phyloP scores from a whole-genome alignment of 2,113 vertebrate species.

The Puntigrus tetrazona region DNA sequence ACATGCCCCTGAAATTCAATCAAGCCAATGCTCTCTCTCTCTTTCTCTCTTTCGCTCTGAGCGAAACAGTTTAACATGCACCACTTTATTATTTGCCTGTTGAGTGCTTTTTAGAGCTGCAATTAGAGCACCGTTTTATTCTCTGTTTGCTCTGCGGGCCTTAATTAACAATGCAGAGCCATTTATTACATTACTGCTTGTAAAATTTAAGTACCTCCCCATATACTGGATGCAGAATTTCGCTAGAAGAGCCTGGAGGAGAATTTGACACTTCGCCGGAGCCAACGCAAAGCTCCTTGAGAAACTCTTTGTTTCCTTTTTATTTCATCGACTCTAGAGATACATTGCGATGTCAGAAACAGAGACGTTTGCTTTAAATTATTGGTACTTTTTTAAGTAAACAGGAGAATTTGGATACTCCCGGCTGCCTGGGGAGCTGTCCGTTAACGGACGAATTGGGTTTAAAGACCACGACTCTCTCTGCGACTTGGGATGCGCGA shows the following conservation, averaged over 20 bases:
- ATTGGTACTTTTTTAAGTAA: conserved; percentile 57
- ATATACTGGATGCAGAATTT: conserved; percentile 65
- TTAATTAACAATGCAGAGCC: conserved; percentile 74
- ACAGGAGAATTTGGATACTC: conserved; percentile 60
- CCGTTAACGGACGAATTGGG: conserved; percentile 65
- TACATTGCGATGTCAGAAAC: conserved; percentile 46
- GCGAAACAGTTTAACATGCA: conserved; percentile 41
- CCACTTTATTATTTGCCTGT: conserved; percentile 44
- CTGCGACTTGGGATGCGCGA: conserved; percentile 64
- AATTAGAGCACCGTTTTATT: conserved; percentile 64
- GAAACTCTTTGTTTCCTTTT: conserved; percentile 43
- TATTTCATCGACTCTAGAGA: conserved; percentile 52
- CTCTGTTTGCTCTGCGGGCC: conserved; percentile 69
- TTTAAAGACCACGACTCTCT: conserved; percentile 63
- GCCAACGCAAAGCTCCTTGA: conserved; percentile 58
- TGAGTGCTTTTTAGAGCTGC: conserved; percentile 53
- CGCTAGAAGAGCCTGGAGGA: conserved; percentile 62
- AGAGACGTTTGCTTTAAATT: conserved; percentile 61
- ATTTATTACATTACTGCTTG: conserved; percentile 71
- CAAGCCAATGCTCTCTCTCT: conserved; percentile 59
- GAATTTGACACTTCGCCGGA: conserved; percentile 65
- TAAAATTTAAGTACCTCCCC: conserved; percentile 66
- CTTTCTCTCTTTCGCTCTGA: conserved; percentile 5
- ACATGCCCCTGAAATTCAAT: conserved; percentile 67
- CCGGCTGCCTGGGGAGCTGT: conserved; percentile 59